Conservation (phyloP, 2,888 invertebrate genomes). For the Tetramorium bicarinatum region DNA sequence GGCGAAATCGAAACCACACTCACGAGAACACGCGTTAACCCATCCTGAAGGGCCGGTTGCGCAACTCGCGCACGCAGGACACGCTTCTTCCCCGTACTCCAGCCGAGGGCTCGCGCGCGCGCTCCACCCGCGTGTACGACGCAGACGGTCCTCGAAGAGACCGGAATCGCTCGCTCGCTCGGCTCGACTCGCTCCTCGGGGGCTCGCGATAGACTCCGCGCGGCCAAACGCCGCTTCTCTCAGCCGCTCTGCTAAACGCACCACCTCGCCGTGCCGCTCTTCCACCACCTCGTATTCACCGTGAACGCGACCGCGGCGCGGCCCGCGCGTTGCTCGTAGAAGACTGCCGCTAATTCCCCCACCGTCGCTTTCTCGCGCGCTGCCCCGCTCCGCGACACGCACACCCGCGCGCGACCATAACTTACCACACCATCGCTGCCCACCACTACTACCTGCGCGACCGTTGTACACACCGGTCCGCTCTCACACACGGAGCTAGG, state of each 20-base stretch:
- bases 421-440: constrained; percentile 6
- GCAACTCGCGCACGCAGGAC: constrained; percentile 22
- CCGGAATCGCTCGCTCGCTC: constrained; percentile 32
- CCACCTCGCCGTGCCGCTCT: constrained; percentile 65
- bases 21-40: constrained; percentile 61
- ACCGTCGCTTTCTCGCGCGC: constrained; percentile 29
- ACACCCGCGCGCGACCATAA: constrained; percentile 42
- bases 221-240: constrained; percentile 59
- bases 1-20: constrained; percentile 17
- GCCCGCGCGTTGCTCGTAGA: constrained; percentile 41
- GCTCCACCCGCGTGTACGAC: constrained; percentile 28
- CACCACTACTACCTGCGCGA: constrained; percentile 14
- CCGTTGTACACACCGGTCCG: neutral
- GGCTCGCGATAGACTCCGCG: constrained; percentile 37
- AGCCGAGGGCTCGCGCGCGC: neutral
- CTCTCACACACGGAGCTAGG: neutral
- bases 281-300: constrained; percentile 50
- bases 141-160: neutral
- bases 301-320: constrained; percentile 22
- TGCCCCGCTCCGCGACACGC: constrained; percentile 40
- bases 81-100: constrained; percentile 60
- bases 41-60: constrained; percentile 61
- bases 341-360: constrained; percentile 27
- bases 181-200: constrained; percentile 22
- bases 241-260: constrained; percentile 51